A percentile compares a stretch with the other conserved stretches of the same genome.
Evolutionary conservation across 2,888 invertebrate species (phyloP).

Genomic region (Perizoma flavofasciatum): DNA sequence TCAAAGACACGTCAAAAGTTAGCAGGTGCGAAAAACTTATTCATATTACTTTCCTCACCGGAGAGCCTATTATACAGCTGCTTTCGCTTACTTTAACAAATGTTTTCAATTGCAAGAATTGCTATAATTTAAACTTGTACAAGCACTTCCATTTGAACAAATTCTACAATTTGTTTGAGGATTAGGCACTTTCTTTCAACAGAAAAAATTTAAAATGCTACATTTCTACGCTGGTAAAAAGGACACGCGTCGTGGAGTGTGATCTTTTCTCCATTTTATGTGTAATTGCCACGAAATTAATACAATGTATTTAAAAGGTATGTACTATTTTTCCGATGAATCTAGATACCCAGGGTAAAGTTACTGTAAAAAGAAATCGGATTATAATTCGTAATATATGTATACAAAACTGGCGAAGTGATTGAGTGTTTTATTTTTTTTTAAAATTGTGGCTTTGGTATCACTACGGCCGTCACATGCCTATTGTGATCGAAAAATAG

Average conservation of each 20-base stretch:
- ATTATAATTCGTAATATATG: too few species aligned
- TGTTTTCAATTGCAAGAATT: slow-evolving; percentile 60
- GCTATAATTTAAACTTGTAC: slow-evolving; percentile 61
- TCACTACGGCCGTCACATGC: too few species aligned
- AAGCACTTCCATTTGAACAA: slow-evolving; percentile 52
- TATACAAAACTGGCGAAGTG: background rate
- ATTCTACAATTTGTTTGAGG: slow-evolving; percentile 43
- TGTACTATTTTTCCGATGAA: background rate
- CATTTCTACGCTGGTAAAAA: slow-evolving; percentile 29
- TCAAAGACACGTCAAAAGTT: slow-evolving; percentile 48
- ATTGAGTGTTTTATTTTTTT: background rate
- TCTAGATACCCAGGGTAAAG: too few species aligned
- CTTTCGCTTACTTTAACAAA: slow-evolving; percentile 55
- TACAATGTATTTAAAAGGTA: slow-evolving; percentile 11
- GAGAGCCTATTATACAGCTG: slow-evolving; percentile 60
- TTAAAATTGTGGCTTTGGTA: too few species aligned
- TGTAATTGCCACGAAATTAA: slow-evolving; percentile 29
- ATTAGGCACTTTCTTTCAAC: slow-evolving; percentile 37
- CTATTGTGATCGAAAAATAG: too few species aligned
- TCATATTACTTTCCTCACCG: slow-evolving; percentile 56
- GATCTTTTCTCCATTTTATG: slow-evolving; percentile 29
- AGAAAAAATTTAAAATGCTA: slow-evolving; percentile 34
- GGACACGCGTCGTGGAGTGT: slow-evolving; percentile 29
- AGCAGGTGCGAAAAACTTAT: slow-evolving; percentile 67
- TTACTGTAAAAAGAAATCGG: too few species aligned